Evolutionary conservation across 1,140 invertebrate genomes (phyloP), one percentile per base, ranked within the genome.

Genomic region (Dinothrombium tinctorium): DNA sequence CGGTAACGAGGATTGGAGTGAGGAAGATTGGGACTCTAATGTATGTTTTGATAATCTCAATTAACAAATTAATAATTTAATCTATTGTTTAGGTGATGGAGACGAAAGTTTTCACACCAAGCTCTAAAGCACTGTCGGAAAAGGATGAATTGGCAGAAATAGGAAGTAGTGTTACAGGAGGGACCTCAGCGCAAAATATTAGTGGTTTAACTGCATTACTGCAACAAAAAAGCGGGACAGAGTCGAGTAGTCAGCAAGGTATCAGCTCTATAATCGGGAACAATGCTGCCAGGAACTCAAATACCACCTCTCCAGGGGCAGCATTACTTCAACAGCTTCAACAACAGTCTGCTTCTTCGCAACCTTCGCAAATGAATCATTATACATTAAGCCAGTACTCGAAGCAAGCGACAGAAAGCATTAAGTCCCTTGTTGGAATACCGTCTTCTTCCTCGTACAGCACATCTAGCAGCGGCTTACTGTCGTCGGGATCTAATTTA

Each of bases 41-140:
- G 33, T 36, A 21, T 12, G 33, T 9, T 9, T 59, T 54, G 53
- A 53, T 53, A 25, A n/a, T 36, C 22, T 31, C 21, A 22, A 15
- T 33, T 25, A 24, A 29, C 24, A 2, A 42, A 2, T 31, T 42
- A 20, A 23, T 11, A 35, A 8, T 8, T 36, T n/a, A n/a, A 9
- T 35, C 22, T 35, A 2, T 14, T 14, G 3, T 9, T 51, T 49
- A 62, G 58, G 63, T 89, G 40, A 75, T 80, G 40, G 84, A 90
- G 54, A 84, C 78, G n/a, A 89, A 89, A 65, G 83, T 92, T 37
- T 84, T 84, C 52, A 83, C 78, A 25, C 73, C 77, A 21, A 78
- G 74, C 50, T 61, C 64, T 37, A 22, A 36, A 21, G 15, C 33
- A 21, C 12, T 21, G 8, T 15, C 38, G 4, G 43, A 47, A 23